phyloP scores from a whole-genome alignment of 2,113 vertebrate species.

The Theristicus caerulescens region DNA sequence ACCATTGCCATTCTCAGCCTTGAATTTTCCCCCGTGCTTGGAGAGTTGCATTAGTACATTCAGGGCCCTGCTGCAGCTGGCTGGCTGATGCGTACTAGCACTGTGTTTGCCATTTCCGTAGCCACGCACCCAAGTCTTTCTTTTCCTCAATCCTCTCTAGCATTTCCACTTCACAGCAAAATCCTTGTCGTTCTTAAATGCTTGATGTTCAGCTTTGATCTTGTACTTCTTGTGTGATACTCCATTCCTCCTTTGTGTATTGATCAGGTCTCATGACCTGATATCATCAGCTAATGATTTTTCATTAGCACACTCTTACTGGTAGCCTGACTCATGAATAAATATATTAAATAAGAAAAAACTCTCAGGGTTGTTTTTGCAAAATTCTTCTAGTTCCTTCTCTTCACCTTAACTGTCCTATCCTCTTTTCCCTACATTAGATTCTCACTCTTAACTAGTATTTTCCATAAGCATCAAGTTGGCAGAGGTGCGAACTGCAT shows the following conservation, averaged over 20 bases:
- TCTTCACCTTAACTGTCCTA: neutral
- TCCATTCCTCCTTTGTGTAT: neutral
- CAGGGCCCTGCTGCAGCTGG: neutral
- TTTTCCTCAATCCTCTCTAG: neutral
- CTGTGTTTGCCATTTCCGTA: neutral
- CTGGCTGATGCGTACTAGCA: neutral
- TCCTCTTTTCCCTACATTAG: neutral
- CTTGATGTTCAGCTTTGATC: neutral
- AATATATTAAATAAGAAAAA: neutral
- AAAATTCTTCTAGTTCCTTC: neutral
- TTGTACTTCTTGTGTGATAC: neutral
- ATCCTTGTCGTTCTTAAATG: neutral
- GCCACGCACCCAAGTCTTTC: neutral
- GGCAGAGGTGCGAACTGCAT: neutral
- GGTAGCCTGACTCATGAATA: neutral
- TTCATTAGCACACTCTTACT: slow-evolving; percentile 19
- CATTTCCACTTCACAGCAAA: neutral
- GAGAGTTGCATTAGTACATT: neutral
- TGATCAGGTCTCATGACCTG: neutral
- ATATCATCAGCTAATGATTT: slow-evolving; percentile 38
- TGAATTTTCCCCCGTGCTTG: neutral
- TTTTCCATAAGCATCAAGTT: neutral
- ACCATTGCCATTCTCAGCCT: neutral
- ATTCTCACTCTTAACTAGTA: neutral
- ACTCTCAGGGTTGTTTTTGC: neutral